phyloP scores from a whole-genome alignment of 2,797 vertebrate genomes.

The Poeciliopsis turneri region DNA sequence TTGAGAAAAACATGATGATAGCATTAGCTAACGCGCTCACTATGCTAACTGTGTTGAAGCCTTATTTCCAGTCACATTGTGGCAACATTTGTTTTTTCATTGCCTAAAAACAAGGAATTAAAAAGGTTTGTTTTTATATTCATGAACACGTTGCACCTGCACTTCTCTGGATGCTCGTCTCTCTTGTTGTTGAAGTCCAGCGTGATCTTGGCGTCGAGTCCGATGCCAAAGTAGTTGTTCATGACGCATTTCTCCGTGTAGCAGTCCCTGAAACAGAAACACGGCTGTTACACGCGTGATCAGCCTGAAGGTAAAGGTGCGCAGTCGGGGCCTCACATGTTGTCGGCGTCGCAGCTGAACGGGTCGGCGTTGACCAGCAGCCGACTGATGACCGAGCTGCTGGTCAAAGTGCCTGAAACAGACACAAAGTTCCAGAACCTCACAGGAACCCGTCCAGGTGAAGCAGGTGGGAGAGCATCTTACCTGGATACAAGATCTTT shows the following conservation, averaged over 20 bases:
- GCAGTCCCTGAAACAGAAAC: slow-evolving; percentile 80
- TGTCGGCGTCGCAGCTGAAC: slow-evolving; percentile 91
- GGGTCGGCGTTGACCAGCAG: slow-evolving; percentile 92
- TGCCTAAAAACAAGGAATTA: not conserved
- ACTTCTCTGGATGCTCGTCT: slow-evolving; percentile 97
- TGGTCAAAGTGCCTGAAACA: slow-evolving; percentile 86
- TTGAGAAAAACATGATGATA: too few species aligned
- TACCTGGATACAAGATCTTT: slow-evolving; percentile 92
- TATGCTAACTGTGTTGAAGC: too few species aligned
- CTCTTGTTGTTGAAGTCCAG: slow-evolving; percentile 98
- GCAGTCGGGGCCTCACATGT: slow-evolving; percentile 80
- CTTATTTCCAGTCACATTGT: too few species aligned
- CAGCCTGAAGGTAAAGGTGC: not conserved
- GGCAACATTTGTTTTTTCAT: too few species aligned
- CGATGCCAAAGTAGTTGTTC: slow-evolving; percentile 99
- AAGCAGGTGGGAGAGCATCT: slow-evolving; percentile 40
- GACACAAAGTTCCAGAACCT: slow-evolving; percentile 13
- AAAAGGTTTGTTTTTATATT: not conserved
- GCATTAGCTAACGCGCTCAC: too few species aligned
- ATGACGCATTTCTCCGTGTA: slow-evolving; percentile 97
- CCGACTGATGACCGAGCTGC: slow-evolving; percentile 90
- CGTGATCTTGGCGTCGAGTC: slow-evolving; percentile 96
- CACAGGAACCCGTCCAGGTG: not conserved
- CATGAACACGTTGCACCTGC: slow-evolving; percentile 80
- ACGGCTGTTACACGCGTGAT: not conserved